Base-by-base conservation (phyloP, 37 sponge, comb jelly and placozoan genomes). In the Ephydatia muelleri region DNA sequence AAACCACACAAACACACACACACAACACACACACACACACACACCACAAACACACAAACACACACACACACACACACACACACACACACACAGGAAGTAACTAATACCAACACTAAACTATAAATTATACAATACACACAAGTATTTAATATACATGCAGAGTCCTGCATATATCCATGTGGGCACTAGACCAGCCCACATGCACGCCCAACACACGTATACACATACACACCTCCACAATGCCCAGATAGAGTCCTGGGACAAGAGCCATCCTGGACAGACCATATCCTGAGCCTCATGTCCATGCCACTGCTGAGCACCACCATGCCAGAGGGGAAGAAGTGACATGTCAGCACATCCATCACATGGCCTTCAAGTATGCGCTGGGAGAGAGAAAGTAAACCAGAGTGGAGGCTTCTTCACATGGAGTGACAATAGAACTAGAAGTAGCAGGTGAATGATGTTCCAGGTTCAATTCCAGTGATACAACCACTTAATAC, bases 311-410 rank as follows among this genome's bases (percentile, higher is more conserved):
- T 95, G 30, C 93, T 91, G 35, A 97, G 90, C 5, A 95, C 87
- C 67, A 97, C 98, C 23, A 88, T 76, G 12, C 95, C 95, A 5
- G 95, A 94, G 49, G 98, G 98, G 79, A 95, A 97, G 92, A 94
- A 97, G 73, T 83, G 76, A 40, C 95, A 92, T 16, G 82, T 84
- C 73, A 88, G 78, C 11, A 95, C 95, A 74, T 97, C 98, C 11
- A 81, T 87, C 14, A 91, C 79, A 77, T 97, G 98, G 3, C 98
- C 98, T 21, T 85, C 79, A 64, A 97, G 68, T 31, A n/a, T 57
- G 2, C 98, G 85, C 84, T 89, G 72, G 0, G 80, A 32, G 49
- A 57, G 19, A 28, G 76, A 43, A 2, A 78, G 27, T 72, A 35
- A 3, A n/a, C 70, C 11, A 29, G 34, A 0, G 26, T 34, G 32